Evolutionary conservation across 2,797 vertebrate genomes (phyloP).

Genomic region (Phalanger gymnotis): DNA sequence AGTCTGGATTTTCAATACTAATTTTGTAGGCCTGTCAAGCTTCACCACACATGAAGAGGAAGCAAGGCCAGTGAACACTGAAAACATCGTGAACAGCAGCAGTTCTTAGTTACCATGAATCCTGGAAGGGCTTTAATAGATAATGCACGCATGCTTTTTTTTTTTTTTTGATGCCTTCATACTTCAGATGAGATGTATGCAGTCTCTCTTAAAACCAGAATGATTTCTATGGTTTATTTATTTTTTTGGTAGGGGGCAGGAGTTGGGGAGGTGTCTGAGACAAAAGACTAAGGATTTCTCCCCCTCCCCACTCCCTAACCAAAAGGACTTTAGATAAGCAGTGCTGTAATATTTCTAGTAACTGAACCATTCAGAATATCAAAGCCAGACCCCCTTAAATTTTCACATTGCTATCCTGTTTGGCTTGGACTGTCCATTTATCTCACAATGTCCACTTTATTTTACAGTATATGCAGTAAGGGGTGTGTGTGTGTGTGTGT

Average conservation of each 20-base stretch:
- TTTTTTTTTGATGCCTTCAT: neutral
- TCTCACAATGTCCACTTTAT: slow-evolving; percentile 43
- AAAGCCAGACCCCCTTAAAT: neutral
- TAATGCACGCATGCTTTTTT: neutral
- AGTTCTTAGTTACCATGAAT: slow-evolving; percentile 35
- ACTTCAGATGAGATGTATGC: neutral
- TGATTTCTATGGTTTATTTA: neutral
- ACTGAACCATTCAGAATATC: slow-evolving; percentile 11
- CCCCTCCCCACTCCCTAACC: neutral
- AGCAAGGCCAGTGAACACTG: slow-evolving; percentile 19
- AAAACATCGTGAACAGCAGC: slow-evolving; percentile 19
- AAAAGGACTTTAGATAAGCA: neutral
- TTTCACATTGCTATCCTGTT: slow-evolving; percentile 20
- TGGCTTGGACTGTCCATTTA: slow-evolving; percentile 48
- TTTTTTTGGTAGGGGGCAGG: neutral
- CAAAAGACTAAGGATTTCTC: neutral
- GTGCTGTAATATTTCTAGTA: neutral
- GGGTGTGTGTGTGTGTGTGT: slow-evolving; percentile 38
- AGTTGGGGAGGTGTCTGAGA: neutral
- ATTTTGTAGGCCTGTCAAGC: slow-evolving; percentile 68
- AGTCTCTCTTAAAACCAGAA: neutral
- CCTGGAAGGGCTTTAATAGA: slow-evolving; percentile 54
- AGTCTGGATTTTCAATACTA: slow-evolving; percentile 71
- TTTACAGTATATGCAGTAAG: neutral
- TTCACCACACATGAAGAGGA: slow-evolving; percentile 58